Conservation (phyloP, 2,888 invertebrate species). For the Protophormia terraenovae region DNA sequence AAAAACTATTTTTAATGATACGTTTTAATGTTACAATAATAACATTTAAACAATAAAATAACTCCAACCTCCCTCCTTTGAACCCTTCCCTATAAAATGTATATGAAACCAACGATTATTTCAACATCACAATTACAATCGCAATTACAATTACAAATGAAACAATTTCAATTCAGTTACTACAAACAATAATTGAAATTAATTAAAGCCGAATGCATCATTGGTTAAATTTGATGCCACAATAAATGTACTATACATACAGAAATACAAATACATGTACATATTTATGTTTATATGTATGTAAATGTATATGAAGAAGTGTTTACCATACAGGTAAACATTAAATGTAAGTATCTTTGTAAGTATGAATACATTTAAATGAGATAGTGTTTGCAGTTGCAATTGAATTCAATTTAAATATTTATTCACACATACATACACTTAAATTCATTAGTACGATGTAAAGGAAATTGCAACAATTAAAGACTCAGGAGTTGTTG, state of each 20-base stretch:
- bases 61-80: not conserved
- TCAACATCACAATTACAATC: conserved; percentile 37
- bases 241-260: conserved; percentile 2
- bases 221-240: conserved; percentile 59
- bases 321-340: not conserved
- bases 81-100: not conserved
- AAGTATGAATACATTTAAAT: not conserved
- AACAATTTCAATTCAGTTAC: conserved; percentile 47
- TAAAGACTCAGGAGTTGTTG: conserved; percentile 25
- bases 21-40: conserved; percentile 31
- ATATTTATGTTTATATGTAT: not conserved
- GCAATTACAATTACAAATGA: conserved; percentile 56
- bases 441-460: not conserved
- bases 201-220: conserved; percentile 62
- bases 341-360: not conserved
- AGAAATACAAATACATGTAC: not conserved
- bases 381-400: not conserved
- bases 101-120: conserved; percentile 46
- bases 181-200: conserved; percentile 63
- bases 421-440: not conserved
- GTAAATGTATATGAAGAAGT: not conserved
- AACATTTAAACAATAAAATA: conserved; percentile 35
- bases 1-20: conserved; percentile 10
- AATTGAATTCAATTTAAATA: conserved; percentile 45
- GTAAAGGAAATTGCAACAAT: not conserved